A percentile compares a stretch with the other conserved stretches of the same genome.
These are phyloP conservation scores for Limnephilus marmoratus DNA, from an alignment of 2,888 invertebrate genomes.

Conservation along the genomic window DNA sequence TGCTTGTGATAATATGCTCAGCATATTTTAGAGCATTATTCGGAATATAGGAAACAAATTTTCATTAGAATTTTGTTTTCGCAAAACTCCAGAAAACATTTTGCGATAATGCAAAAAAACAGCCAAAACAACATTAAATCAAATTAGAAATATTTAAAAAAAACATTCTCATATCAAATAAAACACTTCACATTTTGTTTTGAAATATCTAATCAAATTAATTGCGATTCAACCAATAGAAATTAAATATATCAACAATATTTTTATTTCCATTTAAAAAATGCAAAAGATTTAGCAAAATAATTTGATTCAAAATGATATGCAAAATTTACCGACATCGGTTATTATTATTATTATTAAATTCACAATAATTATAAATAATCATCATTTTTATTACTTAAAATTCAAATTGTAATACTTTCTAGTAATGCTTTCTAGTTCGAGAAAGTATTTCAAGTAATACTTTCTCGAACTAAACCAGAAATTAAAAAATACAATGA, in stretches of 20 bases:
- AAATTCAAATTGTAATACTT: neutral
- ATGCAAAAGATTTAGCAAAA: neutral
- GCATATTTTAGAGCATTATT: constrained; percentile 15
- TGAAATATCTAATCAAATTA: neutral
- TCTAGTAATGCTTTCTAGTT: no score
- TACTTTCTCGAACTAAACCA: neutral
- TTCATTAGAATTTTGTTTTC: constrained; percentile 8
- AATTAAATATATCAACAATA: neutral
- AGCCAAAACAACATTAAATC: neutral
- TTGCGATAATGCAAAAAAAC: neutral
- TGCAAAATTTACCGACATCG: neutral
- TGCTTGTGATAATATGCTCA: constrained; percentile 30
- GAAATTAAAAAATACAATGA: neutral
- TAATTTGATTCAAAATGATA: neutral
- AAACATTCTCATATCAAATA: neutral
- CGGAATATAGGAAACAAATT: neutral
- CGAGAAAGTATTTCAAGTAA: neutral
- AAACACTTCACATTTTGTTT: neutral
- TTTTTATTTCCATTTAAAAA: neutral
- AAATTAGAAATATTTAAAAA: neutral
- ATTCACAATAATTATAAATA: neutral
- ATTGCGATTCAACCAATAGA: neutral
- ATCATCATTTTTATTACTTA: neutral
- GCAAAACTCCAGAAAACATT: constrained; percentile 23
- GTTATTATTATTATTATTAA: neutral